Conservation (phyloP, 2,797 vertebrate genomes). For the Fringilla coelebs region DNA sequence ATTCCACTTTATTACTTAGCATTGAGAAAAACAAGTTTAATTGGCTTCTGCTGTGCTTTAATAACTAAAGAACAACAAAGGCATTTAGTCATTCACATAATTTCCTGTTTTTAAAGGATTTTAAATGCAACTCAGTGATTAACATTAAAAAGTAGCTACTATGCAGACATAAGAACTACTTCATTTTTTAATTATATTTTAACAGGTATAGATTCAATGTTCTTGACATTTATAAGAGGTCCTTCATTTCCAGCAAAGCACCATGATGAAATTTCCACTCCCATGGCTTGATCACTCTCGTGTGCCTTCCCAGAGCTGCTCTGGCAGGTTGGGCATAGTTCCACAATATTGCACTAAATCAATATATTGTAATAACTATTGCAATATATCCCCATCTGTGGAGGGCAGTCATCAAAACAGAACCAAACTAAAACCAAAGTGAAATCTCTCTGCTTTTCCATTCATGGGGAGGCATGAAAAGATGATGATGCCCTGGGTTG, state of each 20-base stretch:
- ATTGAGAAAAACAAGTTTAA: conserved; percentile 56
- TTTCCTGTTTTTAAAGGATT: conserved; percentile 64
- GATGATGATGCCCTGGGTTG: fast-evolving
- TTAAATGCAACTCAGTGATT: conserved; percentile 54
- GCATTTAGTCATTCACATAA: conserved; percentile 54
- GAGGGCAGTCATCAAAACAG: neutral
- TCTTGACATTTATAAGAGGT: conserved; percentile 58
- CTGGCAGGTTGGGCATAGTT: neutral
- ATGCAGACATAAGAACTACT: conserved; percentile 52
- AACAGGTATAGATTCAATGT: conserved; percentile 42
- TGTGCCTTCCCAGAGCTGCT: neutral
- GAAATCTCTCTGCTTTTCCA: neutral
- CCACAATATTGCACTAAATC: neutral
- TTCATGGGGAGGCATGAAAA: neutral
- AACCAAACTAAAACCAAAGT: neutral
- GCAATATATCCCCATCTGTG: neutral
- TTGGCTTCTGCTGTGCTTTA: conserved; percentile 66
- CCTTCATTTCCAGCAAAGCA: conserved; percentile 32
- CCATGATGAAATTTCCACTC: neutral
- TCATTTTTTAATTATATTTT: conserved; percentile 66
- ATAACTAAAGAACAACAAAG: conserved; percentile 65
- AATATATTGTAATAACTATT: neutral
- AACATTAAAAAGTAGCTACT: conserved; percentile 59
- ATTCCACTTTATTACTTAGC: conserved; percentile 47
- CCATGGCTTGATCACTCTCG: neutral